Evolutionary conservation across 1,140 invertebrate species (phyloP).

Genomic region (Lordiphosa clarofinis): DNA sequence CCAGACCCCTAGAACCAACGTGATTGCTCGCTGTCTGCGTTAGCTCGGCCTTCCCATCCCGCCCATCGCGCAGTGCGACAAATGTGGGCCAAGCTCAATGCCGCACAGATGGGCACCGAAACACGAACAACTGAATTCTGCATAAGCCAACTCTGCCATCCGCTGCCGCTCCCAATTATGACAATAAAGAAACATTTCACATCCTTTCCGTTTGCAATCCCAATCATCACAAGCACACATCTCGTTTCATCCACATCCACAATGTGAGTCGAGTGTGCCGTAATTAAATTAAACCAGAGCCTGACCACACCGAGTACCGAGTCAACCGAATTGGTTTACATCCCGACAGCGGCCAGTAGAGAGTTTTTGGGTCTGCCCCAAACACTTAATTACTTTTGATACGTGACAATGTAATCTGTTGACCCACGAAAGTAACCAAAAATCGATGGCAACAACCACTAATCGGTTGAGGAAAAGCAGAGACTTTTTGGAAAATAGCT

Average conservation of each 20-base stretch:
- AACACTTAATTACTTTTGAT: conserved; percentile 58
- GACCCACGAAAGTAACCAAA: conserved; percentile 15
- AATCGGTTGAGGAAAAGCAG: background rate
- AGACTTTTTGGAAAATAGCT: conserved; percentile 1
- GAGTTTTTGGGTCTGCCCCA: conserved; percentile 4
- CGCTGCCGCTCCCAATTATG: conserved; percentile 1
- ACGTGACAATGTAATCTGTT: conserved; percentile 54
- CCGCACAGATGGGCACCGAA: conserved; percentile 9
- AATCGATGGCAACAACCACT: conserved; percentile 27
- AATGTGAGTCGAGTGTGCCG: conserved; percentile 11
- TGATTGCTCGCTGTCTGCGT: conserved; percentile 3
- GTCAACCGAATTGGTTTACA: conserved; percentile 23
- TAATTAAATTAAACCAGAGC: conserved; percentile 55
- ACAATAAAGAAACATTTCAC: conserved; percentile 1
- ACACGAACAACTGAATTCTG: conserved; percentile 6
- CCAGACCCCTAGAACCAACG: conserved; percentile 9
- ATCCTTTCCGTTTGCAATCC: conserved; percentile 1
- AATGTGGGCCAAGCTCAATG: conserved; percentile 11
- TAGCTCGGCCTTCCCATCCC: background rate
- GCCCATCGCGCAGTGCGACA: background rate
- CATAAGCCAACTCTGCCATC: conserved; percentile 4
- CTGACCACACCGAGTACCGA: conserved; percentile 24
- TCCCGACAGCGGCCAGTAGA: conserved; percentile 3
- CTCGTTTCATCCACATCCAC: conserved; percentile 7
- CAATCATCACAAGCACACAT: conserved; percentile 8